phyloP scores from a whole-genome alignment of 2,888 invertebrate species.

The Trypoxylon attenuatum region DNA sequence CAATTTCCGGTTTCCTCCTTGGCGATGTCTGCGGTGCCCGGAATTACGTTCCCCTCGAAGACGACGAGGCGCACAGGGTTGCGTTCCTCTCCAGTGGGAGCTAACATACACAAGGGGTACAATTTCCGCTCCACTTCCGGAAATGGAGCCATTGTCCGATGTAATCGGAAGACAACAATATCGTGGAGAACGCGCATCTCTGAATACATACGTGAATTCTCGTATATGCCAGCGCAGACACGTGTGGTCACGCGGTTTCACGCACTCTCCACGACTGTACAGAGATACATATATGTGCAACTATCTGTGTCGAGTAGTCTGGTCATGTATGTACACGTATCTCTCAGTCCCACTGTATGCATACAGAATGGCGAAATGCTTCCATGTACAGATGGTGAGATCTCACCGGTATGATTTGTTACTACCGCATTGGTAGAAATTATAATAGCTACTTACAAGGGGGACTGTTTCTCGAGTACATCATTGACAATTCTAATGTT shows the following conservation, averaged over 20 bases:
- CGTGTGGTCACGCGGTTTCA: too few relatives aligned
- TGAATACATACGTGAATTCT: slow-evolving; percentile 27
- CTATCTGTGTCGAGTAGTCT: background rate
- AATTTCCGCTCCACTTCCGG: slow-evolving; percentile 58
- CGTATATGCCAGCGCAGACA: too few relatives aligned
- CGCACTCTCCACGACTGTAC: too few relatives aligned
- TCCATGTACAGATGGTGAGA: too few relatives aligned
- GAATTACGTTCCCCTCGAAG: slow-evolving; percentile 47
- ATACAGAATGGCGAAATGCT: slow-evolving; percentile 31
- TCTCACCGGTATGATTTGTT: too few relatives aligned
- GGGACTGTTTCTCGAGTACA: too few relatives aligned
- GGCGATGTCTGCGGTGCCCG: slow-evolving; percentile 27
- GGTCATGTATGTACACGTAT: background rate
- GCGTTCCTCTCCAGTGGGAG: slow-evolving; percentile 20
- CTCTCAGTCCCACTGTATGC: slow-evolving; percentile 3
- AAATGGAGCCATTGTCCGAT: slow-evolving; percentile 55
- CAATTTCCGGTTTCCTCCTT: slow-evolving; percentile 52
- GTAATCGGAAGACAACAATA: slow-evolving; percentile 61
- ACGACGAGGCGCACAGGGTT: slow-evolving; percentile 17
- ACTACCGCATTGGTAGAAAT: too few relatives aligned
- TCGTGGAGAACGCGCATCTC: slow-evolving; percentile 49
- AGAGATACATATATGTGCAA: background rate
- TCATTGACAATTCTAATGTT: too few relatives aligned
- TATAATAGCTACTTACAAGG: too few relatives aligned
- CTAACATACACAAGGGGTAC: slow-evolving; percentile 28